Percentiles rank a stretch among this genome's conserved stretches.
phyloP scores from a whole-genome alignment of 2,113 vertebrate genomes.

The Zonotrichia leucophrys region DNA sequence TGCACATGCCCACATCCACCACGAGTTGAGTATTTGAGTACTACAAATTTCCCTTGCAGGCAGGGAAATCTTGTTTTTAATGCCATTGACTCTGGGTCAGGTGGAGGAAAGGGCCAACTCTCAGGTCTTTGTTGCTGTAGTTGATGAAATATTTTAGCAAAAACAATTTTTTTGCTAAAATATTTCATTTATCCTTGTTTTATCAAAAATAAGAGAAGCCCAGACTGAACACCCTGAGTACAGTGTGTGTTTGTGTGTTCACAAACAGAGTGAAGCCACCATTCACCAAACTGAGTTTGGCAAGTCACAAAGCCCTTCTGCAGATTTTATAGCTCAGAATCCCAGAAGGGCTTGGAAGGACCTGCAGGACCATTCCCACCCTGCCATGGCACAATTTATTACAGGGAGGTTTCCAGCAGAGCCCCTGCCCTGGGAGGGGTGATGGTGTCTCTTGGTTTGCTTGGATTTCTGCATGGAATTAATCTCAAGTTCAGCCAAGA shows the following conservation, averaged over 20 bases:
- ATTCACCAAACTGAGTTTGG: fast-evolving
- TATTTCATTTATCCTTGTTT: neutral
- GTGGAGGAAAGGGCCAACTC: neutral
- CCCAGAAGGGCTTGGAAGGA: neutral
- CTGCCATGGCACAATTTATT: fast-evolving
- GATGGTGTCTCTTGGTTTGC: neutral
- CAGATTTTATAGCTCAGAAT: neutral
- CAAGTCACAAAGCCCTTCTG: neutral
- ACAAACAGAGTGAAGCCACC: neutral
- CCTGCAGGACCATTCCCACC: neutral
- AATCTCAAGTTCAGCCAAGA: neutral
- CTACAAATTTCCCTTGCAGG: neutral
- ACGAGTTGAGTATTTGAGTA: neutral
- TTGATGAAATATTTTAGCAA: neutral
- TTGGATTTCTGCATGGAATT: neutral
- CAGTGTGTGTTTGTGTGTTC: neutral
- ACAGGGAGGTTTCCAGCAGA: neutral
- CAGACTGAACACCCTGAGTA: too few relatives aligned
- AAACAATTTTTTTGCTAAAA: neutral
- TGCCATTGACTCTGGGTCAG: neutral
- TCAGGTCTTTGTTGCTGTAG: neutral
- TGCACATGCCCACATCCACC: neutral
- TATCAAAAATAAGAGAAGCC: neutral
- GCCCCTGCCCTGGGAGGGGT: neutral
- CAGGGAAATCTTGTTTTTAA: neutral